Conservation (phyloP, 1,140 invertebrate genomes). For the Bicyclus anynana region DNA sequence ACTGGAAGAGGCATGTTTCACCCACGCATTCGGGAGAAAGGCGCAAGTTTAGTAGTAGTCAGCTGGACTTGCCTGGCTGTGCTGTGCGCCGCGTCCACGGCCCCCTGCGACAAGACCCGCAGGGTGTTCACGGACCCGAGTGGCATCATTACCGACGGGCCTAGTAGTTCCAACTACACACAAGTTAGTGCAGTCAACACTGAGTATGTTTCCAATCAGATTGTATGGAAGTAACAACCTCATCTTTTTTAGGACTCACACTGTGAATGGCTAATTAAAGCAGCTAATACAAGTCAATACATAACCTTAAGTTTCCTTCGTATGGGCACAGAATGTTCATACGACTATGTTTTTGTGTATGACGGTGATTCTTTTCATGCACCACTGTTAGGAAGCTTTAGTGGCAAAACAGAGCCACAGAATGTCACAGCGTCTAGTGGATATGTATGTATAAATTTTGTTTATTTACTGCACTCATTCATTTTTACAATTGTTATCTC, state of each 20-base stretch:
- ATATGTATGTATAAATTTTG: constrained; percentile 83
- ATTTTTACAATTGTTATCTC: too few relatives aligned
- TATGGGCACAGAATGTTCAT: constrained; percentile 95
- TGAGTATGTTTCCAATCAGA: not conserved
- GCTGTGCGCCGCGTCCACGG: constrained; percentile 71
- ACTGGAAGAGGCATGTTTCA: constrained; percentile 74
- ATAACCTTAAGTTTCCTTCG: constrained; percentile 93
- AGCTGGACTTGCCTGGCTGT: constrained; percentile 68
- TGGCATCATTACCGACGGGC: constrained; percentile 95
- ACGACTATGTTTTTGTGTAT: constrained; percentile 97
- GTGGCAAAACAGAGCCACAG: constrained; percentile 93
- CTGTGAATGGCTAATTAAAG: constrained; percentile 97
- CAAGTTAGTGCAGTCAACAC: constrained; percentile 71
- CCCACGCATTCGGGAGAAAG: constrained; percentile 69
- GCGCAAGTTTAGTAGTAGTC: constrained; percentile 67
- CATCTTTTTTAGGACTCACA: constrained; percentile 84
- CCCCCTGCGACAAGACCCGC: constrained; percentile 87
- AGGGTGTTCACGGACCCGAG: constrained; percentile 87
- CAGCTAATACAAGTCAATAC: constrained; percentile 87
- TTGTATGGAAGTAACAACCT: not conserved
- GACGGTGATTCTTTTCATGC: constrained; percentile 95
- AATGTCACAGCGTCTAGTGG: constrained; percentile 91
- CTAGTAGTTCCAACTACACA: constrained; percentile 90
- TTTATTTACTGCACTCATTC: not conserved
- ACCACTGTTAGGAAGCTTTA: constrained; percentile 92